Percentiles rank a stretch among this genome's conserved stretches.
Evolutionary conservation across 2,113 vertebrate genomes (phyloP).

Genomic region (Zootoca vivipara): DNA sequence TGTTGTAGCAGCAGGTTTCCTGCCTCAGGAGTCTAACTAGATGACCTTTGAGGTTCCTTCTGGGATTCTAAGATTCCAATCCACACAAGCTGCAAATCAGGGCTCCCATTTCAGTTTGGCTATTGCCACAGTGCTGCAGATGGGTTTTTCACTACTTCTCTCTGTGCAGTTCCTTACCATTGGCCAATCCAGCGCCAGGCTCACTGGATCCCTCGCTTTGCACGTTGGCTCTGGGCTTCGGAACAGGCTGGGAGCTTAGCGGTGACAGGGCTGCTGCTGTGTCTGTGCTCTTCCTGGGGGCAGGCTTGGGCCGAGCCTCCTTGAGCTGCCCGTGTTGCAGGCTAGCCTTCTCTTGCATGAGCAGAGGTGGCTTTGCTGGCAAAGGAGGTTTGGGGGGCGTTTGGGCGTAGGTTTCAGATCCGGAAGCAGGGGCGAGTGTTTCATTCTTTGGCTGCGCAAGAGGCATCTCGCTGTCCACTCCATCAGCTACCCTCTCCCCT

Average conservation of each 20-base stretch:
- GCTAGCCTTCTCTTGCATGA: slow-evolving; percentile 65
- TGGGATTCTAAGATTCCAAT: not conserved
- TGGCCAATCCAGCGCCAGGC: slow-evolving; percentile 60
- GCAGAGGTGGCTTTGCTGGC: slow-evolving; percentile 60
- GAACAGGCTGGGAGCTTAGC: slow-evolving; percentile 63
- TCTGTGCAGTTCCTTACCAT: slow-evolving; percentile 62
- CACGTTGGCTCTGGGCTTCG: slow-evolving; percentile 71
- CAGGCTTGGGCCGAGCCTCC: slow-evolving; percentile 73
- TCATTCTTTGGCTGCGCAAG: not conserved
- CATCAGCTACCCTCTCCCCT: slow-evolving; percentile 24
- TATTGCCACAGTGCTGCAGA: not conserved
- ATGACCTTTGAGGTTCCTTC: not conserved
- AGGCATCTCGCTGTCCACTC: not conserved
- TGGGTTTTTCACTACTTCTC: not conserved
- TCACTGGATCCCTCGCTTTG: slow-evolving; percentile 62
- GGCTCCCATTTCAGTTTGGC: not conserved
- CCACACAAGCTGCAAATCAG: not conserved
- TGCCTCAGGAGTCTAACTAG: not conserved
- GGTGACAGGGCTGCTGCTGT: not conserved
- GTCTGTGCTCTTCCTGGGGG: slow-evolving; percentile 74
- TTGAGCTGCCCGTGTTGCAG: slow-evolving; percentile 10
- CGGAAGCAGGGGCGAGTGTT: fast-evolving
- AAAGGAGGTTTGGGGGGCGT: slow-evolving; percentile 69
- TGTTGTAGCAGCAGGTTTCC: not conserved
- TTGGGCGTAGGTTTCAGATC: slow-evolving; percentile 43